These are phyloP conservation scores for Glaucomys volans DNA, from an alignment of 2,113 vertebrate genomes.

Conservation along the genomic window DNA sequence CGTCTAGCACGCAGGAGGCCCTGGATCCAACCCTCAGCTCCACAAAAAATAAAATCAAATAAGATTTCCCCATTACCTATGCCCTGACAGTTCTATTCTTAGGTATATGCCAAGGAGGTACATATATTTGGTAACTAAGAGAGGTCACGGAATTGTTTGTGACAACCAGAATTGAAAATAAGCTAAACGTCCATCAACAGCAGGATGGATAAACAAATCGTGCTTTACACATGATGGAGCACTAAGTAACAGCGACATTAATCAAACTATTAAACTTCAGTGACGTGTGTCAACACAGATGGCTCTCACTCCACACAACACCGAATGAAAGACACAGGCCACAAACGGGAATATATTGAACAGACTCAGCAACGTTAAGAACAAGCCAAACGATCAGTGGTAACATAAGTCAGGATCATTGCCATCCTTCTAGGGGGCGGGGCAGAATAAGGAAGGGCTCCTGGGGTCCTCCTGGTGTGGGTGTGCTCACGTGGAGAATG, in stretches of 20 bases:
- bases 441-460: neutral
- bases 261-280: neutral
- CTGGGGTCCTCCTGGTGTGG: too few relatives aligned
- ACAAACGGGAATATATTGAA: neutral
- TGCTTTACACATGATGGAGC: neutral
- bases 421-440: neutral
- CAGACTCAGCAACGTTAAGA: neutral
- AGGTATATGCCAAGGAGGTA: neutral
- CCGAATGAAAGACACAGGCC: neutral
- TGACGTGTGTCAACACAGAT: neutral
- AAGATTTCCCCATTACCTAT: too few relatives aligned
- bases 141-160: neutral
- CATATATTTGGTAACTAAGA: neutral
- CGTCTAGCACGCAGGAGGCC: too few relatives aligned
- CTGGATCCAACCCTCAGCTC: too few relatives aligned
- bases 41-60: too few relatives aligned
- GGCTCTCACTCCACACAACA: neutral
- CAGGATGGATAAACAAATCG: neutral
- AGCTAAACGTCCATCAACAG: neutral
- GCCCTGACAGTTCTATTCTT: neutral
- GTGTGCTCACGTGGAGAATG: slow-evolving; percentile 39
- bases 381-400: neutral
- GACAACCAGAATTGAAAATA: neutral
- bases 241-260: neutral
- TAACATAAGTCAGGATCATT: neutral